Conservation (phyloP, 2,113 vertebrate genomes). For the Psephotus haematonotus region DNA sequence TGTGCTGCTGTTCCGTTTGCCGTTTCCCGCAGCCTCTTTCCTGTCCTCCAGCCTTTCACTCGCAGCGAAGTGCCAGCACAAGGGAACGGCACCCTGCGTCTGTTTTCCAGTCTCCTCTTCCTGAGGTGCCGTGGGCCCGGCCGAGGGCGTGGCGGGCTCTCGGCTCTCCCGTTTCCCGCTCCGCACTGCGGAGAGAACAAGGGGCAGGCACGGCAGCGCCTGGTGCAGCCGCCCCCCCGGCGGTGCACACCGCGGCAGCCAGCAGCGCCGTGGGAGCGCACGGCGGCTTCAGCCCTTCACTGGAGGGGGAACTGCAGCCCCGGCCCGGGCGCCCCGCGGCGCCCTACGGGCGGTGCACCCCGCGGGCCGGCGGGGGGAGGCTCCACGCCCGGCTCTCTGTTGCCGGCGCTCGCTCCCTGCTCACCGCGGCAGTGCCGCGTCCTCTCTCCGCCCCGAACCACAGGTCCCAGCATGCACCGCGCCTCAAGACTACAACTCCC, state of each 20-base stretch:
- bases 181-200: too few relatives aligned
- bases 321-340: too few relatives aligned
- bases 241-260: too few relatives aligned
- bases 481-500: neutral
- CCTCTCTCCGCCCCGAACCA: rapidly evolving
- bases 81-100: too few relatives aligned
- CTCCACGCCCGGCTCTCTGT: too few relatives aligned
- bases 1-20: neutral
- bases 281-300: neutral
- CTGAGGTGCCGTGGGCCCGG: neutral
- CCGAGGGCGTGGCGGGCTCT: neutral
- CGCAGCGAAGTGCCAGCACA: neutral
- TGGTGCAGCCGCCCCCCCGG: too few relatives aligned
- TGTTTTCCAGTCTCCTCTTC: too few relatives aligned
- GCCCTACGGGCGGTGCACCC: too few relatives aligned
- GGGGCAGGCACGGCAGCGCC: too few relatives aligned
- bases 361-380: too few relatives aligned
- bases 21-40: neutral
- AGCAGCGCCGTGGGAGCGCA: neutral
- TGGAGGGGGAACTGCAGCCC: too few relatives aligned
- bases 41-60: rapidly evolving
- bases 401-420: too few relatives aligned
- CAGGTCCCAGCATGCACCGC: neutral
- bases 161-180: neutral
- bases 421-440: rapidly evolving